phyloP scores from a whole-genome alignment of 2,113 vertebrate genomes.

The Eudyptes chrysolophus region DNA sequence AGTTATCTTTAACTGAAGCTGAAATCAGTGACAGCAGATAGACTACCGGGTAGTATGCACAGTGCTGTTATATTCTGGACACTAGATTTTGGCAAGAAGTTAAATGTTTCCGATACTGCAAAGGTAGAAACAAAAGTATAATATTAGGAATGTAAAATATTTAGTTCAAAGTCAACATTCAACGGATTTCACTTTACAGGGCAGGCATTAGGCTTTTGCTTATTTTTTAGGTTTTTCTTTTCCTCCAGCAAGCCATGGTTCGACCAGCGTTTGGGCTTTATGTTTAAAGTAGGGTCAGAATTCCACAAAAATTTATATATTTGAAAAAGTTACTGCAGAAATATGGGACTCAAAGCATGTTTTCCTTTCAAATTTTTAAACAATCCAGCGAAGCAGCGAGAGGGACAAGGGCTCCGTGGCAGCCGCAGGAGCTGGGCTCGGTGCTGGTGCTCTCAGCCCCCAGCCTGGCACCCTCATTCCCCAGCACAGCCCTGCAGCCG shows the following conservation, averaged over 20 bases:
- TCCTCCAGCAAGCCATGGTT: background rate
- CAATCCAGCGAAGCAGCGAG: background rate
- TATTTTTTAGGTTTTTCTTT: background rate
- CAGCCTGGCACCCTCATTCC: background rate
- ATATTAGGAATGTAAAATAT: slow-evolving; percentile 16
- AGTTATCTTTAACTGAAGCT: background rate
- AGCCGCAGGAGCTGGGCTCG: background rate
- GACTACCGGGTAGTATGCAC: background rate
- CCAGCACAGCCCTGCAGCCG: background rate
- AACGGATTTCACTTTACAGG: background rate
- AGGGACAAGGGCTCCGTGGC: background rate
- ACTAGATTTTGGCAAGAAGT: background rate
- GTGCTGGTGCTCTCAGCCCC: background rate
- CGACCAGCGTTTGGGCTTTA: background rate
- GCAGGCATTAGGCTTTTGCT: background rate
- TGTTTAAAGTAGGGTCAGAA: background rate
- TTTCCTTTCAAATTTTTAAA: background rate
- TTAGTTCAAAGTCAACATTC: slow-evolving; percentile 21
- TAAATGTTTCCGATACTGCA: background rate
- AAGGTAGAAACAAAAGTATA: slow-evolving; percentile 45
- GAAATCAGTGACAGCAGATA: background rate
- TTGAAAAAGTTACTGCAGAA: background rate
- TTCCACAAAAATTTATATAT: background rate
- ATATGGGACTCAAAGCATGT: background rate
- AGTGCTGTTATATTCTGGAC: background rate